These are phyloP conservation scores for Malacoraja senta DNA, from an alignment of 2,797 vertebrate genomes.

Conservation along the genomic window DNA sequence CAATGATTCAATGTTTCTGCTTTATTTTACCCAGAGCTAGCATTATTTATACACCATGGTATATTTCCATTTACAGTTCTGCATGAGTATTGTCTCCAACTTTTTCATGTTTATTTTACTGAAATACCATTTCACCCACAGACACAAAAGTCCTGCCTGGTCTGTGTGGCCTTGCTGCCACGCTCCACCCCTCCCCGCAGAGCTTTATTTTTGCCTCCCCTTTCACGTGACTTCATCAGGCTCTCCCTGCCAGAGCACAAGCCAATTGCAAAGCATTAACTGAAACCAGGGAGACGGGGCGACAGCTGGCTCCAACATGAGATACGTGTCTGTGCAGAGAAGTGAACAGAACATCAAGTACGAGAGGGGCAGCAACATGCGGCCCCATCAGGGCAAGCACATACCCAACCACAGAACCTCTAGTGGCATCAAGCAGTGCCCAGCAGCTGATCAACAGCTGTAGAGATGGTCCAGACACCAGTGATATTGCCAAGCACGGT, in stretches of 20 bases:
- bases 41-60: background rate
- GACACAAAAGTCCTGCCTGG: background rate
- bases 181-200: background rate
- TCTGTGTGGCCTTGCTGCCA: background rate
- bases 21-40: background rate
- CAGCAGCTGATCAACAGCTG: background rate
- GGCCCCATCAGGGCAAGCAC: background rate
- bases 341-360: background rate
- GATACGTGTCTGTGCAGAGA: background rate
- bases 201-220: background rate
- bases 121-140: background rate
- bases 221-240: background rate
- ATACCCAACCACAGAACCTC: background rate
- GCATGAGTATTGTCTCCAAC: background rate
- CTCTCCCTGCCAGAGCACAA: background rate
- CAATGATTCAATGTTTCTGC: background rate
- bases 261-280: background rate
- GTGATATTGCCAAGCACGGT: background rate
- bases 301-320: background rate
- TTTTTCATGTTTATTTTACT: background rate
- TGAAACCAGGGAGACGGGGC: background rate
- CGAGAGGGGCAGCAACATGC: background rate
- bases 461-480: background rate
- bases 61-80: background rate
- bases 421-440: background rate